phyloP scores from a whole-genome alignment of 2,888 invertebrate genomes.

The Cryptops parisi region DNA sequence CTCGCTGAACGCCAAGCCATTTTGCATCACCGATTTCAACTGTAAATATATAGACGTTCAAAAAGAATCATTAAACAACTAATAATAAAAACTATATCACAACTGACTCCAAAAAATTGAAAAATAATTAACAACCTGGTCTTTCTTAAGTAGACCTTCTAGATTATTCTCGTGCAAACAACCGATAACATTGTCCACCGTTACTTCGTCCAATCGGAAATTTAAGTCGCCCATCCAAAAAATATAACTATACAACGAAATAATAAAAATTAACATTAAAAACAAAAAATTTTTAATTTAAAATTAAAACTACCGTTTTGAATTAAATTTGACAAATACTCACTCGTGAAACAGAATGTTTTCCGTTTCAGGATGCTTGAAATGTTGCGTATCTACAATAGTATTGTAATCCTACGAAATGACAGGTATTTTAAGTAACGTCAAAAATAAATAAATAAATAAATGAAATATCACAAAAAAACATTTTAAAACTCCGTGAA shows the following conservation, averaged over 20 bases:
- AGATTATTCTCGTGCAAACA: slow-evolving; percentile 50
- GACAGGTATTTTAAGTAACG: not conserved
- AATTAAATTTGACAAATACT: slow-evolving; percentile 33
- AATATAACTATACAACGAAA: slow-evolving; percentile 49
- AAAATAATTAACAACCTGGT: slow-evolving; percentile 41
- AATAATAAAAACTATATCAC: not conserved
- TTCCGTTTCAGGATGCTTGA: slow-evolving; percentile 53
- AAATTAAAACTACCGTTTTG: too few species aligned
- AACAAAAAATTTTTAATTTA: not conserved
- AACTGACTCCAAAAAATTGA: not conserved
- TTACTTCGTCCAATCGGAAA: slow-evolving; percentile 55
- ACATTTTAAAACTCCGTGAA: too few species aligned
- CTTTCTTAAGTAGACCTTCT: slow-evolving; percentile 49
- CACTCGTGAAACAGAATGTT: slow-evolving; percentile 86
- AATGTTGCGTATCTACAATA: slow-evolving; percentile 67
- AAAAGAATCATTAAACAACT: not conserved
- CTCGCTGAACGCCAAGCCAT: slow-evolving; percentile 68
- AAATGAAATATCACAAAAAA: not conserved
- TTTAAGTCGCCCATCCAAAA: slow-evolving; percentile 88
- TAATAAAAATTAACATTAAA: slow-evolving; percentile 9
- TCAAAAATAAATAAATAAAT: slow-evolving; percentile 11
- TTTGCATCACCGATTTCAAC: slow-evolving; percentile 49
- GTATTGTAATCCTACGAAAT: slow-evolving; percentile 55
- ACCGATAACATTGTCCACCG: slow-evolving; percentile 51
- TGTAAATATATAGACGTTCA: not conserved